Percentiles rank a stretch among this genome's conserved stretches.
phyloP scores from a whole-genome alignment of 2,888 invertebrate species.

The Campopleginae sp. region DNA sequence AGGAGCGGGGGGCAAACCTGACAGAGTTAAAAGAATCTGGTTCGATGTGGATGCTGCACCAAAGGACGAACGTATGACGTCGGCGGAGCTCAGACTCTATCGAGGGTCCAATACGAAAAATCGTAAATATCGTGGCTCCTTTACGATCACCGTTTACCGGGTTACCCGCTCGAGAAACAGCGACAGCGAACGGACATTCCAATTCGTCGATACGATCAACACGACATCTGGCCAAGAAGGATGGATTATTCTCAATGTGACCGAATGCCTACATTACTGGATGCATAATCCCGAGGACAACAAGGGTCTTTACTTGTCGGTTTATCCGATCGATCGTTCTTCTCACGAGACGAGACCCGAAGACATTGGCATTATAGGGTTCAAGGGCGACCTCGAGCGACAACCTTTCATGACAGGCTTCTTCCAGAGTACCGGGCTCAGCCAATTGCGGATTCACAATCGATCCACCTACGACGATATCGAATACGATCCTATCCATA shows the following conservation, averaged over 20 bases:
- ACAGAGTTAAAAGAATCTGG: slow-evolving; percentile 93
- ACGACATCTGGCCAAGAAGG: slow-evolving; percentile 90
- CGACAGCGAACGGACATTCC: slow-evolving; percentile 88
- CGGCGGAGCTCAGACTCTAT: slow-evolving; percentile 93
- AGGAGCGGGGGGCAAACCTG: slow-evolving; percentile 89
- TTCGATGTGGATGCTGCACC: slow-evolving; percentile 95
- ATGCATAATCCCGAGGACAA: slow-evolving; percentile 90
- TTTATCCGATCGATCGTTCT: slow-evolving; percentile 88
- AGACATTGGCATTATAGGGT: slow-evolving; percentile 92
- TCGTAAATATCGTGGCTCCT: slow-evolving; percentile 84
- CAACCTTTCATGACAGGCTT: slow-evolving; percentile 96
- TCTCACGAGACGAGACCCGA: slow-evolving; percentile 91
- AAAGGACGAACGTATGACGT: slow-evolving; percentile 90
- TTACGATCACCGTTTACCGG: slow-evolving; percentile 87
- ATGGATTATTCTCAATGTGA: slow-evolving; percentile 94
- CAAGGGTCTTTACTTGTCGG: slow-evolving; percentile 91
- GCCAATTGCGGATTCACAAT: slow-evolving; percentile 70
- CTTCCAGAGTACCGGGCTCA: slow-evolving; percentile 86
- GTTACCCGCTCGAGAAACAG: slow-evolving; percentile 87
- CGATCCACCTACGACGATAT: slow-evolving; percentile 80
- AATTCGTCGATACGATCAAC: slow-evolving; percentile 89
- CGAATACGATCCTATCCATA: slow-evolving; percentile 85
- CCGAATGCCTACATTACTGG: slow-evolving; percentile 90
- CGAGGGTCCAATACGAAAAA: slow-evolving; percentile 86
- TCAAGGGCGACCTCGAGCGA: slow-evolving; percentile 90